Evolutionary conservation across 2,797 vertebrate species (phyloP).

Genomic region (Chiroxiphia lanceolata): DNA sequence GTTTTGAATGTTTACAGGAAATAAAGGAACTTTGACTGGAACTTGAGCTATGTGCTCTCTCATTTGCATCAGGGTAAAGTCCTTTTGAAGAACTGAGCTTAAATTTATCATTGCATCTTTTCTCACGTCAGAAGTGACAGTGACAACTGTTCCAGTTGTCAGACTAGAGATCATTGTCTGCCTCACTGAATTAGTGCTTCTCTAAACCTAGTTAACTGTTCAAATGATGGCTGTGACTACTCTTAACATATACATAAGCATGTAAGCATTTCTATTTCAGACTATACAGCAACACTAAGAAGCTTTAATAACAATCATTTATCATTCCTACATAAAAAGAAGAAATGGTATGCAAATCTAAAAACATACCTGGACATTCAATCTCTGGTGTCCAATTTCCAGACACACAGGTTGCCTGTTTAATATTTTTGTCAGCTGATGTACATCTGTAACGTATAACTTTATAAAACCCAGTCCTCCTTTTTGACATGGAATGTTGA

Average conservation of each 20-base stretch:
- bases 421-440: neutral
- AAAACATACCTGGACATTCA: slow-evolving; percentile 41
- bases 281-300: neutral
- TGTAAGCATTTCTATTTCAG: neutral
- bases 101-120: neutral
- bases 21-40: neutral
- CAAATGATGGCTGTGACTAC: neutral
- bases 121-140: neutral
- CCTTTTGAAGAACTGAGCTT: neutral
- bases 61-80: neutral
- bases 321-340: neutral
- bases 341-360: neutral
- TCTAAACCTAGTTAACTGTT: neutral
- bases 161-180: neutral
- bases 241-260: neutral
- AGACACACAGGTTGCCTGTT: slow-evolving; percentile 39
- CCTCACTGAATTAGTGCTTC: neutral
- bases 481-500: accelerated
- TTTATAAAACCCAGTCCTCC: accelerated
- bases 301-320: neutral
- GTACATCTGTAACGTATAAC: slow-evolving; percentile 15
- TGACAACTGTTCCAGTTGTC: neutral
- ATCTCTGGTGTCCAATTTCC: slow-evolving; percentile 67
- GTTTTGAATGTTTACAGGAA: neutral
- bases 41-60: neutral